Evolutionary conservation across 2,888 invertebrate genomes (phyloP).

Genomic region (Synanthedon vespiformis): DNA sequence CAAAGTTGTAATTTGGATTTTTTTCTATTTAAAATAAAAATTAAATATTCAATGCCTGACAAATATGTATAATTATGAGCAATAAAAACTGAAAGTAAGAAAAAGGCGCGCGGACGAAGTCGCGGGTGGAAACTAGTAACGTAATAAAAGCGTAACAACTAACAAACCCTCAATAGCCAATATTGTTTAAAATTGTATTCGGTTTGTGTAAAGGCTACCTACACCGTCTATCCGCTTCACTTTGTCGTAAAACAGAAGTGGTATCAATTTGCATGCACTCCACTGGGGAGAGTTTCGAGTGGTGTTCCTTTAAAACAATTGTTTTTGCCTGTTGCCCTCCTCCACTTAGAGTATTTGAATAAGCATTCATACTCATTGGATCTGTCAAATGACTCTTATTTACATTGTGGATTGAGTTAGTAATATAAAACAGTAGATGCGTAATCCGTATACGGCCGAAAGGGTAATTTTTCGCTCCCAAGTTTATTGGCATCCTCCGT

Average conservation of each 20-base stretch:
- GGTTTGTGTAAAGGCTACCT: background rate
- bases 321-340: slow-evolving; percentile 37
- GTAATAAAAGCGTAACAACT: no score
- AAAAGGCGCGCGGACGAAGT: no score
- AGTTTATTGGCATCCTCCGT: no score
- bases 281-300: slow-evolving; percentile 34
- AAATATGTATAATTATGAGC: no score
- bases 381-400: background rate
- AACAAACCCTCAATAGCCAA: background rate
- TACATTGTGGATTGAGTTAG: background rate
- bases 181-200: background rate
- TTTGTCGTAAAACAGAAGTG: slow-evolving; percentile 40
- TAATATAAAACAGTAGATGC: no score
- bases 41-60: no score
- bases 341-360: background rate
- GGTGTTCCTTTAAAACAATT: slow-evolving; percentile 55
- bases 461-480: no score
- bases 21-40: no score
- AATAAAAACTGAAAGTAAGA: no score
- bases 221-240: slow-evolving; percentile 16
- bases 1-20: no score
- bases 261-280: slow-evolving; percentile 60
- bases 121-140: no score
- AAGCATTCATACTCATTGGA: background rate
- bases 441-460: no score